Evolutionary conservation across 2,888 invertebrate species (phyloP).

Genomic region (Eupithecia insigniata): DNA sequence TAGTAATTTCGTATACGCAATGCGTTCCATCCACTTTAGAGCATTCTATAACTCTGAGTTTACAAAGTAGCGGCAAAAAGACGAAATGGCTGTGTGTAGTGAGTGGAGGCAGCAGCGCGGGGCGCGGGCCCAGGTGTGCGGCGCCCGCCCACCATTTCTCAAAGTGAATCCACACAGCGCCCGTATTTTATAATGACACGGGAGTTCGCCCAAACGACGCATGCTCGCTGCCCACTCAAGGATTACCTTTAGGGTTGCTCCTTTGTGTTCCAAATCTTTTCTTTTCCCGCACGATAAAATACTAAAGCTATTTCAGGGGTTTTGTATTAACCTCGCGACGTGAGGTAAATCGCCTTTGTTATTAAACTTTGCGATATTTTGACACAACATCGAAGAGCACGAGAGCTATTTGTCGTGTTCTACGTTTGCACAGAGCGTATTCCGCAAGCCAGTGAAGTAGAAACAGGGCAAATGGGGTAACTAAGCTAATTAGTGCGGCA

Average conservation of each 20-base stretch:
- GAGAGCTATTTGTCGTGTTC: constrained; percentile 23
- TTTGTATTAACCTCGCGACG: constrained; percentile 32
- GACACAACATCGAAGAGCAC: constrained; percentile 23
- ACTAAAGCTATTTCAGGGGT: constrained; percentile 34
- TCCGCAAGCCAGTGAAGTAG: constrained; percentile 28
- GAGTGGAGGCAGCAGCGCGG: constrained; percentile 54
- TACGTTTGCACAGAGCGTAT: constrained; percentile 25
- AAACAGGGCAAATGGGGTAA: constrained; percentile 46
- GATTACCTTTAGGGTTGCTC: constrained; percentile 69
- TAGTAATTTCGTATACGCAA: constrained; percentile 38
- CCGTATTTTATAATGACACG: constrained; percentile 82
- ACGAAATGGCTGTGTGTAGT: constrained; percentile 50
- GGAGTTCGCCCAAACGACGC: constrained; percentile 75
- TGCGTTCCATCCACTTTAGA: constrained; percentile 46
- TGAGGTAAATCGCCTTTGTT: constrained; percentile 38
- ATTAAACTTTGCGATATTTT: constrained; percentile 27
- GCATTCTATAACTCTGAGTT: constrained; percentile 59
- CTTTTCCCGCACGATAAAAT: constrained; percentile 47
- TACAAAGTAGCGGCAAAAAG: constrained; percentile 58
- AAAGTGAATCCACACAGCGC: constrained; percentile 77
- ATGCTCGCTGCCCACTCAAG: constrained; percentile 77
- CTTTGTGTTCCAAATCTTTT: constrained; percentile 57
- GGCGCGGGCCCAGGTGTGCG: constrained; percentile 70
- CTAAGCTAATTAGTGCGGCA: constrained; percentile 62
- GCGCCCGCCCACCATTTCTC: constrained; percentile 77